Base-by-base conservation (phyloP, 1,140 invertebrate species). In the Parapsyche elsis region DNA sequence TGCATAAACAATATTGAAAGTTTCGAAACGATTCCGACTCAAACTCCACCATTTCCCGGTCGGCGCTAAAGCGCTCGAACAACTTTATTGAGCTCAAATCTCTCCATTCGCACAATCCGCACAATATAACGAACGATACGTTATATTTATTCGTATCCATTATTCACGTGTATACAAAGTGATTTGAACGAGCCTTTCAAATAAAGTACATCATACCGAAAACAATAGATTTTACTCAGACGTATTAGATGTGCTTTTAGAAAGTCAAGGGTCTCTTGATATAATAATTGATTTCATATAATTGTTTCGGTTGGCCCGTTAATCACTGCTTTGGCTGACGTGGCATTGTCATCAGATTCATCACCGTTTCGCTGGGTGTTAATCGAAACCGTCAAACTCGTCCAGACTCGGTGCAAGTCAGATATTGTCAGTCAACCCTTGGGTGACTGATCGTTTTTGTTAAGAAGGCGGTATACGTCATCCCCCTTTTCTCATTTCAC, bases 391-490 rank as follows among this genome's bases (percentile, higher is more conserved):
- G 49, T 53, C 49, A 53, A 53, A 53, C 10, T 53, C 16, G 49
- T 2, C 16, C 16, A 53, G 16, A 16, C 4, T 53, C 16, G 10
- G 4, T 38, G 49, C 49, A 53, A 16, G 49, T n/a, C 30, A 14
- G 26, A 71, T 71, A 71, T 16, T 71, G 70, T 71, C 64, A 67
- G 64, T 67, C 24, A 21, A 14, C 24, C 9, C 4, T 30, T 21
- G 5, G 5, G 61, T 67, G 61, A 67, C 9, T 67, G 61, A 67
- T 67, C 19, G 61, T 67, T 67, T 67, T 57, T n/a, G 14, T 57
- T 12, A 5, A 67, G 5, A 24, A 24, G 21, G 30, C 30, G 30
- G 30, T 38, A 7, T 38, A 38, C 30, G 7, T 38, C 30, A 38
- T 7, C 30, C 7, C 30, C 30, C 30, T 38, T 38, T 38, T 7